Evolutionary conservation across 2,888 invertebrate species (phyloP).

Genomic region (Drosophila conformis): DNA sequence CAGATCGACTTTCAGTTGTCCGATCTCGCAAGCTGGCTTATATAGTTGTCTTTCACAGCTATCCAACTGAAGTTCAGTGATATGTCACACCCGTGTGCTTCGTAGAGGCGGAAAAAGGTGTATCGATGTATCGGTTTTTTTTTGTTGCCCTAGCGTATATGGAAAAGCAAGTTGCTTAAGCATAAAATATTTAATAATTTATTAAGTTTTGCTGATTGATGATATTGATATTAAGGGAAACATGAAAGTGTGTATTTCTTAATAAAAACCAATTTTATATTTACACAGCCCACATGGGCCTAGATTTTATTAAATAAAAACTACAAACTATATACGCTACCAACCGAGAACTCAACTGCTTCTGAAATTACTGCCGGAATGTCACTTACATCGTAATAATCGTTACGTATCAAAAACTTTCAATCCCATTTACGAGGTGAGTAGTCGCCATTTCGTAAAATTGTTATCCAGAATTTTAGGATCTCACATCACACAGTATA

Average conservation of each 20-base stretch:
- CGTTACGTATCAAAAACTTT: background rate
- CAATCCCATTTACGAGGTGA: background rate
- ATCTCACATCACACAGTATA: background rate
- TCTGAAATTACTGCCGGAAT: background rate
- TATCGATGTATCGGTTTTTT: background rate
- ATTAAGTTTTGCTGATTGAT: background rate
- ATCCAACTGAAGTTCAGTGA: background rate
- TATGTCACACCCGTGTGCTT: background rate
- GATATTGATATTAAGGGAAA: too few relatives aligned
- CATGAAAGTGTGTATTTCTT: background rate
- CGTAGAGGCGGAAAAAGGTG: background rate
- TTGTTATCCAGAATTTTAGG: background rate
- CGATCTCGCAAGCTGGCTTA: background rate
- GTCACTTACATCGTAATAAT: background rate
- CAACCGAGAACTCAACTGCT: background rate
- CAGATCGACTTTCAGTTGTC: background rate
- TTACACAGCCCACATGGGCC: background rate
- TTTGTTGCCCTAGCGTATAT: background rate
- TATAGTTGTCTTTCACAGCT: background rate
- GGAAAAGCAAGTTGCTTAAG: background rate
- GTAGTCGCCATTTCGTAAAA: background rate
- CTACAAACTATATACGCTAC: background rate
- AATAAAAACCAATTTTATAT: background rate
- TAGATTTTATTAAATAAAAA: background rate
- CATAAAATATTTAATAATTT: background rate